These are phyloP conservation scores for Chloroceryle inda DNA, from an alignment of 2,797 vertebrate species.

Conservation along the genomic window DNA sequence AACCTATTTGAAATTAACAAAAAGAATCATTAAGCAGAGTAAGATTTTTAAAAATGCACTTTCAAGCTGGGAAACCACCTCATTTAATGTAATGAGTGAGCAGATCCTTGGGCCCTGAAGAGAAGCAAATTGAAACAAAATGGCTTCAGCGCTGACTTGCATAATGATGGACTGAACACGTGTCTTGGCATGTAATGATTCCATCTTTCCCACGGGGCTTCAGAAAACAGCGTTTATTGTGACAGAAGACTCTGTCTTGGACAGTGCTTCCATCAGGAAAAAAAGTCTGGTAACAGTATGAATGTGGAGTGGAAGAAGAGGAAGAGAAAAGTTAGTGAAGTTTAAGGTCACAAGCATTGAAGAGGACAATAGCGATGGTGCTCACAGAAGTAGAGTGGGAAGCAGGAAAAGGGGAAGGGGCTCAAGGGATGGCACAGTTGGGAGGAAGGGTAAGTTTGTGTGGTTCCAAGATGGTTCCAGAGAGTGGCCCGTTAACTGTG, in stretches of 20 bases:
- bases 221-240: neutral
- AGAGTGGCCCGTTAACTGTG: neutral
- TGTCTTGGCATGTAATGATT: constrained; percentile 44
- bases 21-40: constrained; percentile 74
- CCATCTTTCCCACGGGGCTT: constrained; percentile 35
- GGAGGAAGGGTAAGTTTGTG: neutral
- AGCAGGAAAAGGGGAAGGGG: neutral
- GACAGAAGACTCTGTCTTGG: neutral
- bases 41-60: constrained; percentile 69
- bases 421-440: neutral
- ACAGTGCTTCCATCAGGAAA: neutral
- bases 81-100: constrained; percentile 74
- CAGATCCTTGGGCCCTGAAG: constrained; percentile 70
- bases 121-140: constrained; percentile 73
- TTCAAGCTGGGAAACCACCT: constrained; percentile 75
- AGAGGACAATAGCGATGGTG: neutral
- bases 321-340: neutral
- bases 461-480: neutral
- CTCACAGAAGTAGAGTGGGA: neutral
- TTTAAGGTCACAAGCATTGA: neutral
- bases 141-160: constrained; percentile 57
- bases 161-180: constrained; percentile 55
- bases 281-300: neutral
- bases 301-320: neutral
- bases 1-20: constrained; percentile 76